Evolutionary conservation across 2,888 invertebrate species (phyloP).

Genomic region (Phengaris arion): DNA sequence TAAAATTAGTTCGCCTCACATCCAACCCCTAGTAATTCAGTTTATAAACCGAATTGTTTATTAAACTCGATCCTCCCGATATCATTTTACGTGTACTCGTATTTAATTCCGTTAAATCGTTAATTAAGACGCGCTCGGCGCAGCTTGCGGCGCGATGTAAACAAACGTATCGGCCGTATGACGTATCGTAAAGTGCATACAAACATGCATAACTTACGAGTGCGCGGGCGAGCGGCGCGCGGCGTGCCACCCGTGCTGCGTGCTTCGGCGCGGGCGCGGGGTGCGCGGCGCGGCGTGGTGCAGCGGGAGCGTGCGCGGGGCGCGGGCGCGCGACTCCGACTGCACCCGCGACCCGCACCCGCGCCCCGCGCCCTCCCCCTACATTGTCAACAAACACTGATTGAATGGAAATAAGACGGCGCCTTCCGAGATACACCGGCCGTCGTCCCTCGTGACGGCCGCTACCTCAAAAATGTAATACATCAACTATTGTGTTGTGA

Average conservation of each 20-base stretch:
- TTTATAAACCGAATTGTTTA: constrained; percentile 9
- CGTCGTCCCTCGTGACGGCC: constrained; percentile 44
- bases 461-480: constrained; percentile 27
- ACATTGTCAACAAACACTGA: constrained; percentile 68
- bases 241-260: constrained; percentile 29
- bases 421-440: constrained; percentile 45
- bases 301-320: constrained; percentile 53
- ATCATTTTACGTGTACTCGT: constrained; percentile 39
- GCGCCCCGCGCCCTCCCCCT: constrained; percentile 59
- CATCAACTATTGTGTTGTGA: not conserved
- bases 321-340: constrained; percentile 59
- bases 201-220: constrained; percentile 73
- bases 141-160: constrained; percentile 36
- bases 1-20: constrained; percentile 37
- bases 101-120: constrained; percentile 32
- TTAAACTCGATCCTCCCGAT: constrained; percentile 10
- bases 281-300: constrained; percentile 43
- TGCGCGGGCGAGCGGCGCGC: constrained; percentile 42
- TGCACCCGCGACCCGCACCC: constrained; percentile 53
- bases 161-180: constrained; percentile 51
- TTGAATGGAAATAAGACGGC: constrained; percentile 69
- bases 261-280: constrained; percentile 28
- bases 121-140: constrained; percentile 26
- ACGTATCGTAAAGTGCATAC: constrained; percentile 60
- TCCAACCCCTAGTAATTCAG: constrained; percentile 5